Conservation (phyloP, 2,113 vertebrate genomes). For the Corydoras maculifer region DNA sequence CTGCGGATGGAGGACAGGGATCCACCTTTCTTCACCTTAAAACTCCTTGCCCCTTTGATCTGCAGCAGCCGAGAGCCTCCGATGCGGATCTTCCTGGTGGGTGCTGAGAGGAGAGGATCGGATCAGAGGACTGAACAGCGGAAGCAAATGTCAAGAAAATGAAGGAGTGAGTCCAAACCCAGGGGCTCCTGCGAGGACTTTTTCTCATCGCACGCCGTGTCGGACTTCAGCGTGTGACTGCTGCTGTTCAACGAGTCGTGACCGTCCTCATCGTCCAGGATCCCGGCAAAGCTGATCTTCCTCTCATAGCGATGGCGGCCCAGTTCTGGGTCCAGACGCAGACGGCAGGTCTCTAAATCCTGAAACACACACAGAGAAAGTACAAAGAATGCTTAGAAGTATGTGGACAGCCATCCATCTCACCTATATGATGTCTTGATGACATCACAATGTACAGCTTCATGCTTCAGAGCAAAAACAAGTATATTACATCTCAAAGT, state of each 20-base stretch:
- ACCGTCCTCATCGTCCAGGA: constrained; percentile 93
- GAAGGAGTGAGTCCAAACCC: constrained; percentile 42
- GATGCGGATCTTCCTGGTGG: constrained; percentile 89
- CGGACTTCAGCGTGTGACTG: constrained; percentile 96
- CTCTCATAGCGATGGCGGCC: constrained; percentile 94
- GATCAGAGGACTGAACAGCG: neutral
- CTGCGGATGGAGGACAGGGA: constrained; percentile 94
- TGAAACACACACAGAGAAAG: constrained; percentile 42
- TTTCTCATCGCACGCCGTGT: constrained; percentile 87
- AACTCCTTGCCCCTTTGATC: constrained; percentile 98
- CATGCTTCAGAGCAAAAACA: too few species aligned
- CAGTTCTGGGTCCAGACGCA: constrained; percentile 89
- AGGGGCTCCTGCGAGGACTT: constrained; percentile 72
- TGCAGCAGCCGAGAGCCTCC: constrained; percentile 95
- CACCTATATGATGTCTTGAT: too few species aligned
- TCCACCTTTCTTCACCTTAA: constrained; percentile 96
- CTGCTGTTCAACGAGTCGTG: constrained; percentile 97
- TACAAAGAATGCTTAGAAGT: neutral
- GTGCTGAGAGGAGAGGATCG: constrained; percentile 61
- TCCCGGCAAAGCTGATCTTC: constrained; percentile 98
- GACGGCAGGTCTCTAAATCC: constrained; percentile 90
- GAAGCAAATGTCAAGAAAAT: constrained; percentile 16
- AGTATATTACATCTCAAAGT: too few species aligned
- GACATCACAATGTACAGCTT: too few species aligned
- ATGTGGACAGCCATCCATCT: neutral